These are phyloP conservation scores for Pseudoatta argentina DNA, from an alignment of 1,140 invertebrate species.

Conservation along the genomic window DNA sequence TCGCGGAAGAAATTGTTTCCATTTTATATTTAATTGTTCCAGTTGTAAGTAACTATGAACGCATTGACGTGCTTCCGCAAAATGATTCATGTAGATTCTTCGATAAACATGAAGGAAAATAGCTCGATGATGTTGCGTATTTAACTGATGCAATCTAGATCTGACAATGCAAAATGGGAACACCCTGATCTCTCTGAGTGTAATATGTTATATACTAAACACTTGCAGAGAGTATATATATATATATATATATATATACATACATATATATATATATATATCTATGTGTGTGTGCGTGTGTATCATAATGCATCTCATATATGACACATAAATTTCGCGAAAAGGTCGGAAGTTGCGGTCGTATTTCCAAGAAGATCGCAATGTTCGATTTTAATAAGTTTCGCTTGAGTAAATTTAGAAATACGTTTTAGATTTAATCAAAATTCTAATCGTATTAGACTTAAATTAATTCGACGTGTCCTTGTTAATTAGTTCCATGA, in stretches of 20 bases:
- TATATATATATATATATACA: no score
- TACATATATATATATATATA: no score
- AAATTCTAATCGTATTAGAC: not conserved
- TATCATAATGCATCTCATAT: not conserved
- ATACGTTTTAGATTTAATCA: not conserved
- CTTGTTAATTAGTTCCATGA: not conserved
- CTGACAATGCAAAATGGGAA: not conserved
- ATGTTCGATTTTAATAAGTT: not conserved
- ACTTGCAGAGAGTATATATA: no score
- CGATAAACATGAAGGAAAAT: not conserved
- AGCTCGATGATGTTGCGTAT: not conserved
- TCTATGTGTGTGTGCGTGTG: no score
- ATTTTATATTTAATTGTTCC: not conserved
- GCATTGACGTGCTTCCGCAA: not conserved
- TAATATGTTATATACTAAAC: not conserved
- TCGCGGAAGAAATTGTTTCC: not conserved
- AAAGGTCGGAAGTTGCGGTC: not conserved
- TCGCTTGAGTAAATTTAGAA: not conserved
- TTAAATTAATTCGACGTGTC: not conserved
- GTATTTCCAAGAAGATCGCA: not conserved
- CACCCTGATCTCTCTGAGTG: not conserved
- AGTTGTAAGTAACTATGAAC: not conserved
- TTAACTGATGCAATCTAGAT: not conserved
- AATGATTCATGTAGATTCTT: constrained; percentile 29
- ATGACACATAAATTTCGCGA: not conserved